A percentile compares a stretch with the other conserved stretches of the same genome.
Conservation (phyloP, 2,888 invertebrate genomes). For the Microchrysa polita region DNA sequence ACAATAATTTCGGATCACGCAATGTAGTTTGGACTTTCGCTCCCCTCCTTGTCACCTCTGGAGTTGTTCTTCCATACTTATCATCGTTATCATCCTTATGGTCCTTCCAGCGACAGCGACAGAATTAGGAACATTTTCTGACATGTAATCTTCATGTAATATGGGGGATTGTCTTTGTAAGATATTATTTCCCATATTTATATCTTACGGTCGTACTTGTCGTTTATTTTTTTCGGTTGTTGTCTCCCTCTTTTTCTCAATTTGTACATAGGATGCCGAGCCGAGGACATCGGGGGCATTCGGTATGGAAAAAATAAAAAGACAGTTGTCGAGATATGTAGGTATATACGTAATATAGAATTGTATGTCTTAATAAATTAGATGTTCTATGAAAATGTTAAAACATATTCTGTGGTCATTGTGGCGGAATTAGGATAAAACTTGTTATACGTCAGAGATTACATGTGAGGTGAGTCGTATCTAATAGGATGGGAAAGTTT, state of each 20-base stretch:
- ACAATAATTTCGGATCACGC: slow-evolving; percentile 41
- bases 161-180: slow-evolving; percentile 36
- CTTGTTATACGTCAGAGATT: not conserved
- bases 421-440: not conserved
- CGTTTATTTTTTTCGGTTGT: not conserved
- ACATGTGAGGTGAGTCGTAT: too few relatives aligned
- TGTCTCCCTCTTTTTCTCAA: too few relatives aligned
- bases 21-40: not conserved
- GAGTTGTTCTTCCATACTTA: slow-evolving; percentile 2
- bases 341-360: not conserved
- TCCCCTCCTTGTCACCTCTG: not conserved
- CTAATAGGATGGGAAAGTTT: too few relatives aligned
- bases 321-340: not conserved
- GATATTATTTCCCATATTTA: slow-evolving; percentile 21
- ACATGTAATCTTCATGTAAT: slow-evolving; percentile 39
- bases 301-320: not conserved
- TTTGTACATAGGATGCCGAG: not conserved
- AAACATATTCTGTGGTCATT: slow-evolving; percentile 16
- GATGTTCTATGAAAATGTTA: slow-evolving; percentile 32
- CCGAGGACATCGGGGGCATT: not conserved
- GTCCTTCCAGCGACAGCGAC: slow-evolving; percentile 32
- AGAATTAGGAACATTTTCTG: slow-evolving; percentile 31
- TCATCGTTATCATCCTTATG: slow-evolving; percentile 27
- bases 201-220: not conserved
- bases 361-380: slow-evolving; percentile 25